A percentile compares a stretch with the other conserved stretches of the same genome.
Evolutionary conservation across 2,888 invertebrate species (phyloP).

Genomic region (Gastrophysa polygoni): DNA sequence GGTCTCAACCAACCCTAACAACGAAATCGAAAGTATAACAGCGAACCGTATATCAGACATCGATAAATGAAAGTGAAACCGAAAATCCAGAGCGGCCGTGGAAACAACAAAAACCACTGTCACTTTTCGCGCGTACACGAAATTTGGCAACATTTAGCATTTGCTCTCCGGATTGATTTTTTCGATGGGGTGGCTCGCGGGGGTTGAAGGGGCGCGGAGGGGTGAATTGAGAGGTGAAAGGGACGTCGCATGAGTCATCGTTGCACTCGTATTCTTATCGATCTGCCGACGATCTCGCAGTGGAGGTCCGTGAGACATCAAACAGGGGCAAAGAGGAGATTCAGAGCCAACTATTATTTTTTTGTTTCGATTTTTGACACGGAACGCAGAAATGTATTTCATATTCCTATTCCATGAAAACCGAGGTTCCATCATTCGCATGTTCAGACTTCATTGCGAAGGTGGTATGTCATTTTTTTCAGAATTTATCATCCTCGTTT

Average conservation of each 20-base stretch:
- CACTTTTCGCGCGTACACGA: slow-evolving; percentile 35
- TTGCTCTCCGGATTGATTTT: slow-evolving; percentile 57
- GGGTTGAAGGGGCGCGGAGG: slow-evolving; percentile 35
- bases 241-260: slow-evolving; percentile 58
- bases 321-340: background rate
- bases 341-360: too few relatives aligned
- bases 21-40: background rate
- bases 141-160: slow-evolving; percentile 59
- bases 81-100: slow-evolving; percentile 9
- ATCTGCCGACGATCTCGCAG: slow-evolving; percentile 42
- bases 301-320: slow-evolving; percentile 24
- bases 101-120: slow-evolving; percentile 28
- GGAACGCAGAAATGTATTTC: too few relatives aligned
- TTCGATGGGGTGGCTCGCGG: slow-evolving; percentile 46
- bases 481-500: too few relatives aligned
- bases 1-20: background rate
- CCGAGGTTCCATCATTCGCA: too few relatives aligned
- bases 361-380: too few relatives aligned
- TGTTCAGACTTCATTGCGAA: too few relatives aligned
- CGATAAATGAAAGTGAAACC: slow-evolving; percentile 21
- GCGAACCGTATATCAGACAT: background rate
- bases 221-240: slow-evolving; percentile 35
- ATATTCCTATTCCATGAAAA: too few relatives aligned
- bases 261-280: slow-evolving; percentile 59
- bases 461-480: too few relatives aligned